Base-by-base conservation (phyloP, 37 sponge, comb jelly and placozoan species). In the Axinella damicornis region DNA sequence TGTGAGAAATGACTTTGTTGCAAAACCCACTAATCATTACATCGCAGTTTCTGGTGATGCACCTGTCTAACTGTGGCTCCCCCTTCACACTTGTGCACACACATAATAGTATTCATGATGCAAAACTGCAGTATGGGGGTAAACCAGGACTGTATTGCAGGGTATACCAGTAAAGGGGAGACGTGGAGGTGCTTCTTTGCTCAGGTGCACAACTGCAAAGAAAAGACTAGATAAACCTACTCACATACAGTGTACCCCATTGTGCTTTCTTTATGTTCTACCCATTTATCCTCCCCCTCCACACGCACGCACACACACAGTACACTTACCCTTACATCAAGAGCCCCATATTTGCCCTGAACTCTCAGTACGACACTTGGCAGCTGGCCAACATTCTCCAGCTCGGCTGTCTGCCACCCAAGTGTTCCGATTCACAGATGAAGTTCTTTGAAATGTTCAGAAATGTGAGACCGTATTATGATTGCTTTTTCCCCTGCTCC, bases 101-200 rank as follows among this genome's bases (percentile, higher is more conserved):
- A n/a, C n/a, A n/a, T n/a, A n/a, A 46, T 55, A 88, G 89, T 80
- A 53, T 90, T 69, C 65, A 75, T 81, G 53, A 85, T 92, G 81
- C 93, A 92, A 63, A 92, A 92, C 65, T 72, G 80, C 39, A 79
- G 81, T 67, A 34, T 30, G 41, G 93, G 86, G 2, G 74, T 88
- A 55, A 88, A 88, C 62, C 57, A 78, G 32, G 85, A 79, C 27
- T 92, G 93, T 73, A 74, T 92, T 28, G 38, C 40, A n/a, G 58
- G 74, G 27, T 64, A 78, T 46, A 37, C 56, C 17, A 36, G 31
- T 12, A 65, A 56, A 28, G 82, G 84, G 33, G 85, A 46, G 46
- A 46, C 79, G 33, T 92, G 93, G 93, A 86, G 80, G 73, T 92
- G 93, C 57, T 59, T 88, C 54, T 73, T 85, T 59, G 89, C 89